phyloP scores from a whole-genome alignment of 2,113 vertebrate genomes.

The Tachycineta bicolor region DNA sequence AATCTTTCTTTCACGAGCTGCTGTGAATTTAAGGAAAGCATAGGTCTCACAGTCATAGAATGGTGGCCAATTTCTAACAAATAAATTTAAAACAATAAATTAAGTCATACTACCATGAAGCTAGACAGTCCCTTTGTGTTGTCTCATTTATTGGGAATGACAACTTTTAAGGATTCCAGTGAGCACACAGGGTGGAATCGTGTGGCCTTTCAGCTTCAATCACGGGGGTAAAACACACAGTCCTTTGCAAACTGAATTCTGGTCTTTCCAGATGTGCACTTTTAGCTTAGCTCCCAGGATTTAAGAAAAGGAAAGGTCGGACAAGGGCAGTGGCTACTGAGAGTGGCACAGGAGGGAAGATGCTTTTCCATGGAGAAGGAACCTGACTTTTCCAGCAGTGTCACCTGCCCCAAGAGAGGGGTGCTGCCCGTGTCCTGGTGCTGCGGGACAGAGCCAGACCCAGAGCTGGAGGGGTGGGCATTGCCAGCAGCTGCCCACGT shows the following conservation, averaged over 20 bases:
- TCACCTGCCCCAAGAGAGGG: not conserved
- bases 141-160: not conserved
- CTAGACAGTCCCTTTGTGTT: not conserved
- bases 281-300: not conserved
- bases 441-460: not conserved
- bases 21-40: not conserved
- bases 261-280: not conserved
- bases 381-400: not conserved
- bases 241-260: not conserved
- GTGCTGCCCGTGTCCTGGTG: fast-evolving
- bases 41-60: not conserved
- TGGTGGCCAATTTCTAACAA: not conserved
- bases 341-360: not conserved
- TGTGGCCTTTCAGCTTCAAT: not conserved
- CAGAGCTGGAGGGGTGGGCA: not conserved
- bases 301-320: not conserved
- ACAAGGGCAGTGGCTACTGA: not conserved
- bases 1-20: not conserved
- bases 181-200: not conserved
- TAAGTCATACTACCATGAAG: not conserved
- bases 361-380: not conserved
- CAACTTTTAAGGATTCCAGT: not conserved
- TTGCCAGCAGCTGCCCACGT: not conserved
- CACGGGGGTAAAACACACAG: not conserved
- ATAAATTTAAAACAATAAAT: not conserved